Percentiles rank a stretch among this genome's conserved stretches.
Evolutionary conservation across 2,113 vertebrate species (phyloP).

Genomic region (Brachypodius melanocephalos): DNA sequence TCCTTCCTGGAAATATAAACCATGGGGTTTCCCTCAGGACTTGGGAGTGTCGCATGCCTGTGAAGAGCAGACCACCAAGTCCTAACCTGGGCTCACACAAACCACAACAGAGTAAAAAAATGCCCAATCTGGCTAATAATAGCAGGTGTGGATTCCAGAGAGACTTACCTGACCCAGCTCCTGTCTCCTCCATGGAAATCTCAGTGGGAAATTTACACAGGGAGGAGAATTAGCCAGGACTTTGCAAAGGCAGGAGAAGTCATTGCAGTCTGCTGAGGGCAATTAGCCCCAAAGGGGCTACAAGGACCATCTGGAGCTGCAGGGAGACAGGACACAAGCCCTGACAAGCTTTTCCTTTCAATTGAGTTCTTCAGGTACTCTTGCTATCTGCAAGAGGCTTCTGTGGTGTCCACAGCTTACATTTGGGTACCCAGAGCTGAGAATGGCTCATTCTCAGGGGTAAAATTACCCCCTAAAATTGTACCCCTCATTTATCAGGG

Average conservation of each 20-base stretch:
- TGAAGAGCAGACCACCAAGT: not conserved
- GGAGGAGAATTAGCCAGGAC: not conserved
- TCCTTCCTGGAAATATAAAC: not conserved
- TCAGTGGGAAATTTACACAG: not conserved
- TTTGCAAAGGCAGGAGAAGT: not conserved
- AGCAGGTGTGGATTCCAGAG: not conserved
- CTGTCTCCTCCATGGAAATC: not conserved
- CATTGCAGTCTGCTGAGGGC: not conserved
- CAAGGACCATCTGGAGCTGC: not conserved
- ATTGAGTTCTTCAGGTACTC: not conserved
- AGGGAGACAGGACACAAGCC: not conserved
- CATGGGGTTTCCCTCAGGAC: not conserved
- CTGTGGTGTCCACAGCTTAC: not conserved
- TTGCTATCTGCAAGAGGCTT: not conserved
- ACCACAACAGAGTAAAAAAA: not conserved
- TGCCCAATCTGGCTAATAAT: not conserved
- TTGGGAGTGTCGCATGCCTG: accelerated
- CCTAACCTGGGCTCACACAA: not conserved
- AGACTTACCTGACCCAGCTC: not conserved
- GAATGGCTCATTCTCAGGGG: not conserved
- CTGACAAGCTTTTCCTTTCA: not conserved
- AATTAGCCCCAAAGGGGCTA: accelerated
- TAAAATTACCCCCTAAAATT: no score
- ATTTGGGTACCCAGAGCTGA: not conserved
- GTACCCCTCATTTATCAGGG: not conserved